phyloP scores from a whole-genome alignment of 2,888 invertebrate genomes.

The Mythimna loreyi region DNA sequence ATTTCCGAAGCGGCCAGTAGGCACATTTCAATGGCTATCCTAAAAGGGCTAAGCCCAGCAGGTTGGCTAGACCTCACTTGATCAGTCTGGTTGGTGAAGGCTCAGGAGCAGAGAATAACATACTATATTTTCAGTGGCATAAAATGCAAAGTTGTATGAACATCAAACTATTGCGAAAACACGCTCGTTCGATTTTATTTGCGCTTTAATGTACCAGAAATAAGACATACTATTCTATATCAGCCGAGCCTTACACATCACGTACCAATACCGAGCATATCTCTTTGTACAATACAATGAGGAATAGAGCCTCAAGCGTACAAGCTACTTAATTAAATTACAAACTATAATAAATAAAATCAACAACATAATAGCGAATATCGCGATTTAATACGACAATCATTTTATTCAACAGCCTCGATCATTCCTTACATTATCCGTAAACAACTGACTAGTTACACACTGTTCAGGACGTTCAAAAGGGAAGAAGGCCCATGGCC shows the following conservation, averaged over 20 bases:
- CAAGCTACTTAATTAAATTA: slow-evolving; percentile 55
- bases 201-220: background rate
- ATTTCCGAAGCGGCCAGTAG: background rate
- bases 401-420: slow-evolving; percentile 65
- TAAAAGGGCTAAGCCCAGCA: slow-evolving; percentile 13
- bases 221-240: slow-evolving; percentile 24
- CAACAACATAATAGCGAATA: slow-evolving; percentile 61
- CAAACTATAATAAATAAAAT: slow-evolving; percentile 64
- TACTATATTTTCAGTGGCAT: slow-evolving; percentile 11
- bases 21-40: slow-evolving; percentile 11
- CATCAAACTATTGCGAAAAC: background rate
- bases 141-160: background rate
- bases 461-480: slow-evolving; percentile 29
- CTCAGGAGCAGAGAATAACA: slow-evolving; percentile 15
- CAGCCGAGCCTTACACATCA: background rate
- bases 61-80: slow-evolving; percentile 14
- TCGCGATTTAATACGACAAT: slow-evolving; percentile 57
- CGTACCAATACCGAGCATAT: slow-evolving; percentile 14
- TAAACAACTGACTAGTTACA: slow-evolving; percentile 68
- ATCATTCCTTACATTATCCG: slow-evolving; percentile 57
- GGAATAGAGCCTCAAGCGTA: slow-evolving; percentile 39
- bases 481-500: slow-evolving; percentile 7
- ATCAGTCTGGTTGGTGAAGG: slow-evolving; percentile 1
- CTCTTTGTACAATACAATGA: slow-evolving; percentile 31
- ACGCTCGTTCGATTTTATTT: background rate